Evolutionary conservation across 1,140 invertebrate genomes (phyloP).

Genomic region (Meteorus sp.): DNA sequence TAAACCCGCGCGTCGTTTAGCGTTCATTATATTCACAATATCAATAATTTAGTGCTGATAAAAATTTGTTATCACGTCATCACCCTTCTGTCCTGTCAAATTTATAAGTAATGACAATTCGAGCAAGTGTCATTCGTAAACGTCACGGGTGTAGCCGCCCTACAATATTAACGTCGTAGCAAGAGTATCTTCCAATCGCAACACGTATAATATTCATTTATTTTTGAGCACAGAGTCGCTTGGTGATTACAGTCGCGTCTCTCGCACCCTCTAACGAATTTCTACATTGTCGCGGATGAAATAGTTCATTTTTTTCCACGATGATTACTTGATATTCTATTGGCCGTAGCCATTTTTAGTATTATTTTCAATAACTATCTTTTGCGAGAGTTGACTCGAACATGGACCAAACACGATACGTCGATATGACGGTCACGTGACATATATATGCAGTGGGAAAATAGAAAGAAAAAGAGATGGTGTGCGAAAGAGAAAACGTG

Average conservation of each 20-base stretch:
- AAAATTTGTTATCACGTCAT: conserved; percentile 43
- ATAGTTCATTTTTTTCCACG: conserved; percentile 30
- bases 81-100: conserved; percentile 45
- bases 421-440: conserved; percentile 45
- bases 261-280: conserved; percentile 11
- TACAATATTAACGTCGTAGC: conserved; percentile 25
- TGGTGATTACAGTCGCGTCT: neutral
- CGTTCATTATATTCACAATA: conserved; percentile 31
- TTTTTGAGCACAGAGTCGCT: neutral
- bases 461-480: too few relatives aligned
- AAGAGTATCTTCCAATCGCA: neutral
- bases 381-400: conserved; percentile 23
- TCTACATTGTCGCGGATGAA: conserved; percentile 43
- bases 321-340: conserved; percentile 43
- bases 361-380: conserved; percentile 28
- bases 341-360: conserved; percentile 47
- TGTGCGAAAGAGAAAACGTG: too few relatives aligned
- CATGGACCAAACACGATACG: conserved; percentile 37
- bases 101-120: conserved; percentile 22
- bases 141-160: conserved; percentile 23
- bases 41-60: neutral
- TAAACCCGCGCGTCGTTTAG: conserved; percentile 30
- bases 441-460: too few relatives aligned
- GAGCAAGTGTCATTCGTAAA: conserved; percentile 30
- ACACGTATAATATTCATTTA: neutral